These are phyloP conservation scores for Bos taurus DNA, from an alignment of 2,113 vertebrate genomes.

Conservation along the genomic window DNA sequence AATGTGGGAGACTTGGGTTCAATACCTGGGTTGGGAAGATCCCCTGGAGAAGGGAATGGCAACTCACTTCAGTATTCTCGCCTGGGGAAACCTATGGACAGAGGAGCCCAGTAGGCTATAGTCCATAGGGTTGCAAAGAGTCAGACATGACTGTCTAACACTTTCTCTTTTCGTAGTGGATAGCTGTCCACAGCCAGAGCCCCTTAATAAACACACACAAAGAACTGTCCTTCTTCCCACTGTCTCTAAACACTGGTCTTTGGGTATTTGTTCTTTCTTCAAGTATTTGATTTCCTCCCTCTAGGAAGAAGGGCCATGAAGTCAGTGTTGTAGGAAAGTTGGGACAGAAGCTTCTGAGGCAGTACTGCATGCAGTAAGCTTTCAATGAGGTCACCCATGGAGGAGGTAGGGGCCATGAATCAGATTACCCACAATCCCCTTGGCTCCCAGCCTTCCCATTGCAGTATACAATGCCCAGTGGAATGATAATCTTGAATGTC, in stretches of 20 bases:
- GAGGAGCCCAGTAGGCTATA: not conserved
- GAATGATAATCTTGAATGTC: conserved; percentile 40
- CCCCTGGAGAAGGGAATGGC: not conserved
- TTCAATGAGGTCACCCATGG: conserved; percentile 23
- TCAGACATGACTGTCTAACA: not conserved
- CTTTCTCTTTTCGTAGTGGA: not conserved
- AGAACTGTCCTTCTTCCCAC: not conserved
- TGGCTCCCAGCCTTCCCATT: not conserved
- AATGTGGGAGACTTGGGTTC: not conserved
- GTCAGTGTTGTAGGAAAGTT: not conserved
- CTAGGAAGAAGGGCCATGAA: not conserved
- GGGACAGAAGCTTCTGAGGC: not conserved
- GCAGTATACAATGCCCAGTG: conserved; percentile 25
- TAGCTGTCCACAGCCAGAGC: not conserved
- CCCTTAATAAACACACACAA: not conserved
- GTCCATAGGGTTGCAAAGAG: not conserved
- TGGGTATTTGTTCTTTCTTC: conserved; percentile 8
- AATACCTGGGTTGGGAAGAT: not conserved
- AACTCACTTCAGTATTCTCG: not conserved
- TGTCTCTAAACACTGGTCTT: not conserved
- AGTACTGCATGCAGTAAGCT: not conserved
- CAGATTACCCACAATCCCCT: conserved; percentile 23
- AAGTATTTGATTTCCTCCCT: not conserved
- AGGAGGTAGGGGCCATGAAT: conserved; percentile 32
- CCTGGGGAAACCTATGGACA: not conserved